Conservation (phyloP, 1,140 invertebrate species). For the Pissodes strobi region DNA sequence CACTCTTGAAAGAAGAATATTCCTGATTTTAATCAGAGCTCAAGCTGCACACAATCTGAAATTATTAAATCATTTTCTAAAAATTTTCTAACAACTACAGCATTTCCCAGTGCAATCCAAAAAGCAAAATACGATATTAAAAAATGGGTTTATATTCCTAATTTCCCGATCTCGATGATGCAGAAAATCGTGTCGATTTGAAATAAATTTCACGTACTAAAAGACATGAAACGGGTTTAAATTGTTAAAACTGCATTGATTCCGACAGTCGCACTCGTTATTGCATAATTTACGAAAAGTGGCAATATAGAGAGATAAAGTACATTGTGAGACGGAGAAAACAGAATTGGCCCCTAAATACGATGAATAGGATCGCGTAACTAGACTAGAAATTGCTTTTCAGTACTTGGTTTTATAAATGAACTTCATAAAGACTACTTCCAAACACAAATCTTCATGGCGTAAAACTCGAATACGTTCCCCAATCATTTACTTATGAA, state of each 20-base stretch:
- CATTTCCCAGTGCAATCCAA: no score
- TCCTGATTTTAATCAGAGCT: no score
- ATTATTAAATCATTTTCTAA: no score
- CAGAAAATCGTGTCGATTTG: conserved; percentile 3
- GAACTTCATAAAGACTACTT: conserved; percentile 1
- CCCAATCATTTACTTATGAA: no score
- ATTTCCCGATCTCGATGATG: not conserved
- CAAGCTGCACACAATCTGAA: no score
- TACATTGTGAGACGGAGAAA: conserved; percentile 24
- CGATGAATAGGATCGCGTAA: conserved; percentile 21
- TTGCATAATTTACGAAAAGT: conserved; percentile 32
- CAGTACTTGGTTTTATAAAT: conserved; percentile 25
- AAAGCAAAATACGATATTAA: not conserved
- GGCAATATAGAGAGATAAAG: conserved; percentile 28
- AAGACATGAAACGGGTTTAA: conserved; percentile 29
- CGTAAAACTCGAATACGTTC: no score
- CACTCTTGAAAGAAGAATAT: no score
- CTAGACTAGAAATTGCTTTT: conserved; percentile 28
- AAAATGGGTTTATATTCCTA: conserved; percentile 9
- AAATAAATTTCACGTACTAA: conserved; percentile 21
- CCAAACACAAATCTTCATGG: no score
- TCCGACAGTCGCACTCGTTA: conserved; percentile 29
- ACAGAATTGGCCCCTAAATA: conserved; percentile 26
- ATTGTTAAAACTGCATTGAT: conserved; percentile 31
- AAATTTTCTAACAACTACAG: no score